Percentiles rank a stretch among this genome's conserved stretches.
Evolutionary conservation across 2,797 vertebrate species (phyloP).

Genomic region (Cacajao melanocephalus): DNA sequence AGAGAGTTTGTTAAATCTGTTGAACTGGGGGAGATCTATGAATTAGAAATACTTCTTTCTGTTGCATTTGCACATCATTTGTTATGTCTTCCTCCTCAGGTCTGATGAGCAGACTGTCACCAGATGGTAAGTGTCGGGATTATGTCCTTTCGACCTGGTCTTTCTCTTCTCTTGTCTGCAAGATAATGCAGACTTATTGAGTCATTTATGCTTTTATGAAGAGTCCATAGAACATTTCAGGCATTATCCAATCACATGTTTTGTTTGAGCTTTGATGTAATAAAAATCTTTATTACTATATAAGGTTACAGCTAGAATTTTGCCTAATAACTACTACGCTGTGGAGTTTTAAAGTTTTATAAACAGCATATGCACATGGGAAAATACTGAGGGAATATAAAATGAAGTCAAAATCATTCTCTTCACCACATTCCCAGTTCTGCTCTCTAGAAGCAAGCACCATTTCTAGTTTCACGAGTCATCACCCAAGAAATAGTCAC

Average conservation of each 20-base stretch:
- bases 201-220: neutral
- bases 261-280: neutral
- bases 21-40: neutral
- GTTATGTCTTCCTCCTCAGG: neutral
- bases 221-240: neutral
- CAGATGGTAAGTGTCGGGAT: neutral
- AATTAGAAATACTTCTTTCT: neutral
- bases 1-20: neutral
- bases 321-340: no score
- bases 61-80: rapidly evolving
- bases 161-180: neutral
- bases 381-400: neutral
- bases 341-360: neutral
- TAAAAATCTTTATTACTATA: neutral
- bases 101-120: slow-evolving; percentile 51
- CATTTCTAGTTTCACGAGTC: neutral
- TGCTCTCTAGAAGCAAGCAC: neutral
- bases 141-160: rapidly evolving
- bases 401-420: neutral
- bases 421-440: neutral
- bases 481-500: neutral
- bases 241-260: neutral
- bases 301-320: neutral
- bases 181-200: rapidly evolving
- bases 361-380: neutral